These are phyloP conservation scores for Asarcornis scutulata DNA, from an alignment of 2,113 vertebrate species.

Conservation along the genomic window DNA sequence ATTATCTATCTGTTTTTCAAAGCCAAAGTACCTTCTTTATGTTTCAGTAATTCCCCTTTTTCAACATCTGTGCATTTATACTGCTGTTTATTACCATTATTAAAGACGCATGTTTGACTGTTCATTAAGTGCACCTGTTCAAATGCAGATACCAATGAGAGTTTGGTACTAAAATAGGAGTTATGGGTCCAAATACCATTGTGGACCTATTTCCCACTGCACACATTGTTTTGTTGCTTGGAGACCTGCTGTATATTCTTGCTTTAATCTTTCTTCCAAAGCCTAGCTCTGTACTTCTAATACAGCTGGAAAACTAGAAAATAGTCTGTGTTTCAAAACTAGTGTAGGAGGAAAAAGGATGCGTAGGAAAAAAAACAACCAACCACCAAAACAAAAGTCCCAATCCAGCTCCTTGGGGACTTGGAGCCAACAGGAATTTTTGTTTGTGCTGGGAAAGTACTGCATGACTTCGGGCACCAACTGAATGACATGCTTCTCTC, in stretches of 20 bases:
- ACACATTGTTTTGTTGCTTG: slow-evolving; percentile 26
- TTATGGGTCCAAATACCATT: not conserved
- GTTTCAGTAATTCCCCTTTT: not conserved
- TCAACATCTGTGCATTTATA: not conserved
- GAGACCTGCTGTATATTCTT: slow-evolving; percentile 4
- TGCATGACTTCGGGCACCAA: slow-evolving; percentile 35
- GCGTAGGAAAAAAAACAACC: not conserved
- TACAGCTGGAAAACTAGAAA: slow-evolving; percentile 20
- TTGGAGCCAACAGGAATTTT: slow-evolving; percentile 39
- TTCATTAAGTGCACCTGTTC: not conserved
- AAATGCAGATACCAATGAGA: not conserved
- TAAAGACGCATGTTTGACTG: not conserved
- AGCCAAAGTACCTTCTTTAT: not conserved
- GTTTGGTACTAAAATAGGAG: not conserved
- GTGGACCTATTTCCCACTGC: not conserved
- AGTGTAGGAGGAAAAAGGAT: slow-evolving; percentile 40
- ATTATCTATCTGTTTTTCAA: not conserved
- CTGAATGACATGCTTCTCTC: not conserved
- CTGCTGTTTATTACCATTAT: not conserved
- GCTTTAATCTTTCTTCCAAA: slow-evolving; percentile 22
- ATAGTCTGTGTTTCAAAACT: slow-evolving; percentile 40
- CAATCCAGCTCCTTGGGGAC: not conserved
- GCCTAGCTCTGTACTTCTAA: not conserved
- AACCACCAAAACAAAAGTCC: slow-evolving; percentile 29
- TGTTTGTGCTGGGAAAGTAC: slow-evolving; percentile 44